phyloP scores from a whole-genome alignment of 2,797 vertebrate species.

The Podarcis lilfordi region DNA sequence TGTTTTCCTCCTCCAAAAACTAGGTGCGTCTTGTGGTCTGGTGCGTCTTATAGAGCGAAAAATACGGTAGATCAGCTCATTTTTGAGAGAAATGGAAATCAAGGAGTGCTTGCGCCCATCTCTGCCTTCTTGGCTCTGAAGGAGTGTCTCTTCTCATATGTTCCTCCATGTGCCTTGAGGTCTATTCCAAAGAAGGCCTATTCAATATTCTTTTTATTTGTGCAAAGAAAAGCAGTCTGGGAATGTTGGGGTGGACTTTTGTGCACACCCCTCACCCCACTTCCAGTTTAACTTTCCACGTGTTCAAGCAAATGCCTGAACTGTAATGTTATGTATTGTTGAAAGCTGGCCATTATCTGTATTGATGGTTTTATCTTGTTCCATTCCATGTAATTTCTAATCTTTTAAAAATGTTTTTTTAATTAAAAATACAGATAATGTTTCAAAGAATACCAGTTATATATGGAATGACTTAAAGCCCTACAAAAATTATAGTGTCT shows the following conservation, averaged over 20 bases:
- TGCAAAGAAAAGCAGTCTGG: too few species aligned
- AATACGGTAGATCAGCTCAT: background rate
- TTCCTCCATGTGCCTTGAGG: background rate
- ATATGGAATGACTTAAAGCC: rapidly evolving
- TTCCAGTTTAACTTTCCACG: too few species aligned
- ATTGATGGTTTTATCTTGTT: background rate
- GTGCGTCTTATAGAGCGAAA: too few species aligned
- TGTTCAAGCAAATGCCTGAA: background rate
- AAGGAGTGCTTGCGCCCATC: background rate
- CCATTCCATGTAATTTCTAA: background rate
- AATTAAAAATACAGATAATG: too few species aligned
- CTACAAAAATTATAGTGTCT: background rate
- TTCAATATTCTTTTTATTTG: too few species aligned
- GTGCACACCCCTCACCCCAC: too few species aligned
- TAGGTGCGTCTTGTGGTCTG: too few species aligned
- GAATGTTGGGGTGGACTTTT: too few species aligned
- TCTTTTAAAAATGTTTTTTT: background rate
- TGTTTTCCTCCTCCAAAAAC: too few species aligned
- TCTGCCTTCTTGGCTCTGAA: background rate
- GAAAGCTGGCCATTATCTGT: background rate
- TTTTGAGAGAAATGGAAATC: too few species aligned
- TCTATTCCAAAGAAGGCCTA: too few species aligned
- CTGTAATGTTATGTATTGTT: background rate
- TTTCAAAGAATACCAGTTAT: rapidly evolving
- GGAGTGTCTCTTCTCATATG: background rate